Conservation (phyloP, 2,888 invertebrate genomes). For the Emesis russula region DNA sequence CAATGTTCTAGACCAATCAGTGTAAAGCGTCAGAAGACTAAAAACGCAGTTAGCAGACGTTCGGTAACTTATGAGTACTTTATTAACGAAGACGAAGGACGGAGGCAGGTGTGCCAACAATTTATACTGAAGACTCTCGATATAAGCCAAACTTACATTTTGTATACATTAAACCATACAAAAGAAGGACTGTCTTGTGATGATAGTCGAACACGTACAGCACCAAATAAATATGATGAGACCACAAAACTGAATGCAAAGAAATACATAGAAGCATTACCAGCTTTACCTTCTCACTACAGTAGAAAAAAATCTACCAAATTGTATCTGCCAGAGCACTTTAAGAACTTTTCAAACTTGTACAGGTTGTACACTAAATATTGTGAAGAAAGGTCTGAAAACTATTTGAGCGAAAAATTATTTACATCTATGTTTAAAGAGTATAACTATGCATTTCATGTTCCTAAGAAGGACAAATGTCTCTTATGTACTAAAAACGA, state of each 20-base stretch:
- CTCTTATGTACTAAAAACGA: constrained; percentile 32
- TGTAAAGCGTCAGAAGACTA: constrained; percentile 49
- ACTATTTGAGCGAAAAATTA: constrained; percentile 41
- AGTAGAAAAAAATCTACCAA: constrained; percentile 41
- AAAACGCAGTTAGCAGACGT: constrained; percentile 51
- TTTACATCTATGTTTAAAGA: constrained; percentile 36
- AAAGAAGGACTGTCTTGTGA: constrained; percentile 52
- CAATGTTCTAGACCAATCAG: constrained; percentile 42
- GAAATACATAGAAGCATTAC: constrained; percentile 47
- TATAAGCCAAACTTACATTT: constrained; percentile 67
- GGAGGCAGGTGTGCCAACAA: constrained; percentile 45
- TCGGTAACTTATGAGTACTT: constrained; percentile 68
- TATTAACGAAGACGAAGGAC: constrained; percentile 72
- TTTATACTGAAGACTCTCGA: constrained; percentile 57
- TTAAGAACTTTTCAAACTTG: constrained; percentile 38
- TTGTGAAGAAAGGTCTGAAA: constrained; percentile 35
- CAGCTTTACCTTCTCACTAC: constrained; percentile 45
- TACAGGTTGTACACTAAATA: constrained; percentile 38
- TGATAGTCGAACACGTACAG: constrained; percentile 52
- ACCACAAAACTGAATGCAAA: constrained; percentile 50
- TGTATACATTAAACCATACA: constrained; percentile 59
- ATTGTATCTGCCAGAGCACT: constrained; percentile 40
- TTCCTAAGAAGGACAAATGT: constrained; percentile 44
- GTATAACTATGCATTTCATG: constrained; percentile 39
- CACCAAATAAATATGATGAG: constrained; percentile 50